phyloP scores from a whole-genome alignment of 2,888 invertebrate genomes.

The Boloria selene region DNA sequence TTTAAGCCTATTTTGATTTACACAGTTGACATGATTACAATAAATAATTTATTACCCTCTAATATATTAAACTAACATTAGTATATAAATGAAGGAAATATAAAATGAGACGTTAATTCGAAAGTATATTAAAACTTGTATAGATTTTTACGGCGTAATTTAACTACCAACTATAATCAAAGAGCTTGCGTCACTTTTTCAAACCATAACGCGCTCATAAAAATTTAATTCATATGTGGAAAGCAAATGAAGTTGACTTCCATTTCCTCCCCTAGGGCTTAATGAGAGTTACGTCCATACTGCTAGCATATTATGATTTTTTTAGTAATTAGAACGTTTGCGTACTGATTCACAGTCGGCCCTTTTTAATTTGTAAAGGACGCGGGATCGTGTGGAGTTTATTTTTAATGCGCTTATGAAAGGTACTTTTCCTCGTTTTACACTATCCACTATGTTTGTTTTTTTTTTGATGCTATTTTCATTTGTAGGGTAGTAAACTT shows the following conservation, averaged over 20 bases:
- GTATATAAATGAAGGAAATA: slow-evolving; percentile 8
- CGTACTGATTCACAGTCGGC: slow-evolving; percentile 60
- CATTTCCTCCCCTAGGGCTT: slow-evolving; percentile 48
- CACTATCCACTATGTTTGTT: slow-evolving; percentile 36
- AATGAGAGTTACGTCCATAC: slow-evolving; percentile 65
- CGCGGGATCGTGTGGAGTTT: slow-evolving; percentile 43
- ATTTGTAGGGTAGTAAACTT: slow-evolving; percentile 21
- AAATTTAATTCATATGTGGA: slow-evolving; percentile 33
- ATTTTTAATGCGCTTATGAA: slow-evolving; percentile 47
- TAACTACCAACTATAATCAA: slow-evolving; percentile 19
- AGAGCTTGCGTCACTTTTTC: slow-evolving; percentile 19
- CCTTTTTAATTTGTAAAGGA: slow-evolving; percentile 63
- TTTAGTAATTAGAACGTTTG: slow-evolving; percentile 69
- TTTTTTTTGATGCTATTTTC: slow-evolving; percentile 30
- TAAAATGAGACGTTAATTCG: slow-evolving; percentile 7
- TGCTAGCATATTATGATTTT: slow-evolving; percentile 55
- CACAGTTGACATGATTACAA: neutral
- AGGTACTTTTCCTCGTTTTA: slow-evolving; percentile 52
- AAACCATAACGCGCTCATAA: slow-evolving; percentile 21
- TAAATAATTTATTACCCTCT: neutral
- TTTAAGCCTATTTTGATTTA: no score
- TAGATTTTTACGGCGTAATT: slow-evolving; percentile 17
- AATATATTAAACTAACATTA: neutral
- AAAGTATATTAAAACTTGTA: slow-evolving; percentile 7
- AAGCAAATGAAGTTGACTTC: slow-evolving; percentile 39